Evolutionary conservation across 1,140 invertebrate species (phyloP).

Genomic region (Drosophila ficusphila): DNA sequence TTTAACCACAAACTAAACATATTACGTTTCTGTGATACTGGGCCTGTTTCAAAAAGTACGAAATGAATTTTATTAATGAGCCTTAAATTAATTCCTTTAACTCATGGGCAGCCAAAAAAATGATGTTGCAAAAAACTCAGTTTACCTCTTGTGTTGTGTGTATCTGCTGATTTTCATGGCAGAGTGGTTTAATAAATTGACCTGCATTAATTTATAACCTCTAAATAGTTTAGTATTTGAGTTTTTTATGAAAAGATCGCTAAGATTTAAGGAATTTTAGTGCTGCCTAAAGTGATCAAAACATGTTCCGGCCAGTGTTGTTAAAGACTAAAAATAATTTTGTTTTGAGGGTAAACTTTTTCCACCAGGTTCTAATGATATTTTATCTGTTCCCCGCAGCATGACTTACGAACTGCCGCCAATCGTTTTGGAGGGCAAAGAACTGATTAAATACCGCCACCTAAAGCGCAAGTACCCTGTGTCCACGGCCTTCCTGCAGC

Average conservation of each 20-base stretch:
- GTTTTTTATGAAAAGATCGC: too few relatives aligned
- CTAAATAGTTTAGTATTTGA: background rate
- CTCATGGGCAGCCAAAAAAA: background rate
- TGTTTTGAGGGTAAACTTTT: constrained; percentile 24
- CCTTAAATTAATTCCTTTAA: background rate
- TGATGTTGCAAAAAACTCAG: background rate
- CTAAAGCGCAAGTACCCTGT: constrained; percentile 70
- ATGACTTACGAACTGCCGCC: constrained; percentile 58
- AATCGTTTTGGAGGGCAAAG: constrained; percentile 49
- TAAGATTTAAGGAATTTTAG: background rate
- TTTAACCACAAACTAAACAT: constrained; percentile 6
- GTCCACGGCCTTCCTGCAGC: constrained; percentile 47
- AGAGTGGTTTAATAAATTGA: constrained; percentile 11
- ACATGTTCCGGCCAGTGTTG: constrained; percentile 29
- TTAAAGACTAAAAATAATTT: constrained; percentile 14
- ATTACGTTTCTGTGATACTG: constrained; percentile 38
- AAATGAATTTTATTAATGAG: constrained; percentile 4
- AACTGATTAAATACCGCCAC: constrained; percentile 47
- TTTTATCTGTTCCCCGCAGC: constrained; percentile 18
- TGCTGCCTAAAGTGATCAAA: background rate
- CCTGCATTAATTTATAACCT: background rate
- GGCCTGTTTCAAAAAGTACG: constrained; percentile 38
- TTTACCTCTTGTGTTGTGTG: constrained; percentile 4
- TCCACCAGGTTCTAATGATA: background rate
- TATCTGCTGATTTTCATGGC: constrained; percentile 11